Percentiles rank a stretch among this genome's conserved stretches.
Conservation (phyloP, 2,888 invertebrate genomes). For the Drosophila pseudotakahashii region DNA sequence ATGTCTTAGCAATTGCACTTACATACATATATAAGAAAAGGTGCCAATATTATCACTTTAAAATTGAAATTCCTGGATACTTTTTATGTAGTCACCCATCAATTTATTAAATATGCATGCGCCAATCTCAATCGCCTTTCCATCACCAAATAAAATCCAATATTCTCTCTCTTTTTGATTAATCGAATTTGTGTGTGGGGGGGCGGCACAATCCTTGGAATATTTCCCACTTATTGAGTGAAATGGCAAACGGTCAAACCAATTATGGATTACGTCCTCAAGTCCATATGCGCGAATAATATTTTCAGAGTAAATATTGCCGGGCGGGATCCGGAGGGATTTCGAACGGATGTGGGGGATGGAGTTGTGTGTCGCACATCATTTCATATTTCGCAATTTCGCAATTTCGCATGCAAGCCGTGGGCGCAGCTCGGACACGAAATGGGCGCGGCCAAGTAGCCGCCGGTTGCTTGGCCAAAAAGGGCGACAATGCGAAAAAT, state of each 20-base stretch:
- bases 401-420: constrained; percentile 70
- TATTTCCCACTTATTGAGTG: constrained; percentile 40
- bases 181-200: constrained; percentile 15
- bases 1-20: background rate
- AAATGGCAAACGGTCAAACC: constrained; percentile 56
- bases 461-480: constrained; percentile 68
- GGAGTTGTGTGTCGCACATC: constrained; percentile 13
- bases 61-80: background rate
- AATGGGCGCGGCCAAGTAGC: constrained; percentile 68
- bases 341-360: constrained; percentile 3
- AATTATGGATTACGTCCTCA: constrained; percentile 75
- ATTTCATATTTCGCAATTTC: constrained; percentile 23
- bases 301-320: constrained; percentile 68
- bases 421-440: constrained; percentile 69
- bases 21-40: too few relatives aligned
- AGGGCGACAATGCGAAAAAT: constrained; percentile 82
- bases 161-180: background rate
- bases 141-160: constrained; percentile 2
- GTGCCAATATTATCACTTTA: too few relatives aligned
- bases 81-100: background rate
- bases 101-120: background rate
- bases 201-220: constrained; percentile 35
- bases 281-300: constrained; percentile 76
- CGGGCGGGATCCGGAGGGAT: constrained; percentile 20
- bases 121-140: constrained; percentile 5